Evolutionary conservation across 2,113 vertebrate genomes (phyloP).

Genomic region (Pithys albifrons): DNA sequence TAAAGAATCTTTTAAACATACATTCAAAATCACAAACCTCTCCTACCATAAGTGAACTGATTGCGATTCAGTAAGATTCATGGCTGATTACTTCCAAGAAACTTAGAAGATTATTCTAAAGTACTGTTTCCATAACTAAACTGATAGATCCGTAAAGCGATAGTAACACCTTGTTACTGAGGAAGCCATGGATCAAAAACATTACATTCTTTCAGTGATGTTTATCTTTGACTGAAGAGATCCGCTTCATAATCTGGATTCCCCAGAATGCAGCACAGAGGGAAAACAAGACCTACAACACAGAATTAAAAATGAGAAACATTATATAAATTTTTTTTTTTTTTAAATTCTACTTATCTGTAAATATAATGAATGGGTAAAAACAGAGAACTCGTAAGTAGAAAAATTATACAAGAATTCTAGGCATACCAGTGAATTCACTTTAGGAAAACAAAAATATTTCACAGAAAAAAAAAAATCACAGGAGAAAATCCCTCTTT

Average conservation of each 20-base stretch:
- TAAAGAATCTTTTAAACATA: not conserved
- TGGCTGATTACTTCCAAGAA: not conserved
- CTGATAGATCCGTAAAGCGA: not conserved
- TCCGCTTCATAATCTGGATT: conserved; percentile 72
- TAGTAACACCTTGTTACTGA: too few relatives aligned
- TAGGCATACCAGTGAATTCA: not conserved
- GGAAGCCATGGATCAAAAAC: too few relatives aligned
- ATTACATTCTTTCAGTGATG: conserved; percentile 54
- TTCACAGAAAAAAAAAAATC: not conserved
- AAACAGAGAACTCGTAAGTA: not conserved
- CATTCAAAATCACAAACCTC: not conserved
- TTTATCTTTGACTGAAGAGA: conserved; percentile 67
- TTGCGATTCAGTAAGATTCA: not conserved
- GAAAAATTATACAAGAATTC: not conserved
- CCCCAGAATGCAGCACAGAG: conserved; percentile 85
- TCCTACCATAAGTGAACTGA: not conserved
- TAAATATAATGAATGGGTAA: not conserved
- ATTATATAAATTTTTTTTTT: not conserved
- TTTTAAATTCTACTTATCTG: not conserved
- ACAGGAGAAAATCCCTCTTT: not conserved
- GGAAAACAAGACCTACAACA: conserved; percentile 82
- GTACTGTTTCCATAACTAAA: not conserved
- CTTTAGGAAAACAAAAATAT: not conserved
- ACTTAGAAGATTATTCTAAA: not conserved
- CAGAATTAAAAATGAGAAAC: conserved; percentile 14